Evolutionary conservation across 2,888 invertebrate genomes (phyloP).

Genomic region (Congeria kusceri): DNA sequence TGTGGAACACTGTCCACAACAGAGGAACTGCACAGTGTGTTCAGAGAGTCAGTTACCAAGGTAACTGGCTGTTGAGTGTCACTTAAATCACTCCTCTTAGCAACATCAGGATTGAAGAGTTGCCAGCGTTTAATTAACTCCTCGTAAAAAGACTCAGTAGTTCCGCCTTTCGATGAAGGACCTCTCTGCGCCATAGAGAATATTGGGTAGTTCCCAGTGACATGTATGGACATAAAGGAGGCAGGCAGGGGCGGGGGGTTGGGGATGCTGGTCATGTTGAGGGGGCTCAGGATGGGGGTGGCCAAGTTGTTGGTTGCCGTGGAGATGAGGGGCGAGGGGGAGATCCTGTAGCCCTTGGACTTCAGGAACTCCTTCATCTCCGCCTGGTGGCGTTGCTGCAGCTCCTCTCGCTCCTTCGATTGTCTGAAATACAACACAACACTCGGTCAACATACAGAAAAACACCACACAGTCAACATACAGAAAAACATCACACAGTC

Average conservation of each 20-base stretch:
- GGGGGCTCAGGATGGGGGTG: constrained; percentile 68
- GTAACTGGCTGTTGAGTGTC: constrained; percentile 42
- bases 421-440: constrained; percentile 73
- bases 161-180: constrained; percentile 24
- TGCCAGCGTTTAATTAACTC: constrained; percentile 51
- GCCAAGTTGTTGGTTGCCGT: constrained; percentile 45
- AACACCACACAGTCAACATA: too few species aligned
- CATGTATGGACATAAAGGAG: constrained; percentile 53
- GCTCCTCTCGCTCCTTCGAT: constrained; percentile 67
- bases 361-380: constrained; percentile 72
- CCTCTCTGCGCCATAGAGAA: constrained; percentile 47
- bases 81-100: constrained; percentile 4
- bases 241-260: constrained; percentile 65
- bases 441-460: too few species aligned
- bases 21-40: constrained; percentile 32
- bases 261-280: constrained; percentile 62
- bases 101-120: constrained; percentile 34
- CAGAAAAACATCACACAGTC: too few species aligned
- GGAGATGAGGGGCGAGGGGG: constrained; percentile 63
- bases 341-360: constrained; percentile 64
- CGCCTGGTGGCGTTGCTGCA: constrained; percentile 67
- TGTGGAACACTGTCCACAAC: constrained; percentile 23
- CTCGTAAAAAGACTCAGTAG: constrained; percentile 51
- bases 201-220: constrained; percentile 37
- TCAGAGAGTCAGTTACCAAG: constrained; percentile 31